Evolutionary conservation across 2,113 vertebrate species (phyloP), one percentile per base, ranked within the genome.

Genomic region (Physeter macrocephalus): DNA sequence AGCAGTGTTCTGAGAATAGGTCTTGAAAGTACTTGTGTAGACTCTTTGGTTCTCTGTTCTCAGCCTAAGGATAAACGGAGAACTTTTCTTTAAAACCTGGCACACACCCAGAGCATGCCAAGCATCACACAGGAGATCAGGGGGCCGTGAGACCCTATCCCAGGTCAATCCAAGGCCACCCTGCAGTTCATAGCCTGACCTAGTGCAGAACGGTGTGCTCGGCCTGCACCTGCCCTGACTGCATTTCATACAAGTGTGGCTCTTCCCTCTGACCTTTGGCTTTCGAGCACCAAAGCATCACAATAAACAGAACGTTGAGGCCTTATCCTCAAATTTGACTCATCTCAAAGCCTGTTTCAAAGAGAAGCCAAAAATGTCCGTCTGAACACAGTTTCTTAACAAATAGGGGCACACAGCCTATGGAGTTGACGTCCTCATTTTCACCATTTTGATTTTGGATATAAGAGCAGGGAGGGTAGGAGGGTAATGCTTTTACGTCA

Each of bases 331-430:
- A 54, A 92, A 95, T 27, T 10, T 23, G 66, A 93, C 95, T 83
- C 94, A 88, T 95, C 96, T 90, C 81, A 27, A 97, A 98, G 87
- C 23, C 90, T 72, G 67, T 89, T 96, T 88, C 96, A 83, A 97
- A 98, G 67, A 94, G 96, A 96, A 72, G 61, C 93, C 72, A 81
- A 95, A 97, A 92, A 85, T 88, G 43, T 97, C 97, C 67, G 80
- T 95, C 84, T 93, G 92, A 96, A 96, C 95, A 69, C 67, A 71
- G n/a, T 89, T 91, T 95, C 96, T 96, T 93, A 96, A 15, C 95
- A 96, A 52, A 97, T 17, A 96, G 90, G 94, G 87, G 90, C 6
- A 3, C 11, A 23, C 6, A 4, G 15, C 27, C 59, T 72, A 5
- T 6, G 6, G 46, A 69, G 31, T 1, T 34, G 29, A 15, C 6